Evolutionary conservation across 1,140 invertebrate genomes (phyloP).

Genomic region (Panulirus ornatus): DNA sequence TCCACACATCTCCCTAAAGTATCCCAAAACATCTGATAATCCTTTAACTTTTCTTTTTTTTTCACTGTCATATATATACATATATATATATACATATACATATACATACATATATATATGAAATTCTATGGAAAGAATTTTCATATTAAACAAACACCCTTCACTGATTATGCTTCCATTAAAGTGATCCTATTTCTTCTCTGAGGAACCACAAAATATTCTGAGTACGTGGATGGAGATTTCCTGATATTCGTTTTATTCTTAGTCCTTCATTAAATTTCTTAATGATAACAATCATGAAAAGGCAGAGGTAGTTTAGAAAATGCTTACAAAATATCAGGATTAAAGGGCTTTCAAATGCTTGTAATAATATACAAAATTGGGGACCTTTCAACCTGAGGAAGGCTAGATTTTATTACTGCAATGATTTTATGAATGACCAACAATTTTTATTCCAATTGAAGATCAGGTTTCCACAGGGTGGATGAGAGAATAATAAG

Average conservation of each 20-base stretch:
- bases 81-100: not conserved
- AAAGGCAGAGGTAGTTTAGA: constrained; percentile 71
- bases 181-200: constrained; percentile 51
- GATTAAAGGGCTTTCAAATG: constrained; percentile 21
- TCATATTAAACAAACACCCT: constrained; percentile 37
- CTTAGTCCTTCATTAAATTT: constrained; percentile 50
- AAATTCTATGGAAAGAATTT: constrained; percentile 28
- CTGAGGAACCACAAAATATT: constrained; percentile 59
- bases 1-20: constrained; percentile 59
- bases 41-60: constrained; percentile 30
- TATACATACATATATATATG: not conserved
- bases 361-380: constrained; percentile 31
- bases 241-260: constrained; percentile 69
- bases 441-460: constrained; percentile 33
- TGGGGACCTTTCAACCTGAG: constrained; percentile 40
- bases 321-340: constrained; percentile 60
- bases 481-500: not conserved
- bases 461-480: constrained; percentile 22
- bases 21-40: constrained; percentile 40
- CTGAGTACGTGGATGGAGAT: constrained; percentile 65
- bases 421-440: not conserved
- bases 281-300: constrained; percentile 47
- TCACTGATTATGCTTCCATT: constrained; percentile 62
- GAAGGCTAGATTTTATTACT: constrained; percentile 43
- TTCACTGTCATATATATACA: not conserved